Evolutionary conservation across 92 coral and sea anemone genomes (phyloP), one percentile per base, ranked within the genome.

Genomic region (Palythoa grandiflora): DNA sequence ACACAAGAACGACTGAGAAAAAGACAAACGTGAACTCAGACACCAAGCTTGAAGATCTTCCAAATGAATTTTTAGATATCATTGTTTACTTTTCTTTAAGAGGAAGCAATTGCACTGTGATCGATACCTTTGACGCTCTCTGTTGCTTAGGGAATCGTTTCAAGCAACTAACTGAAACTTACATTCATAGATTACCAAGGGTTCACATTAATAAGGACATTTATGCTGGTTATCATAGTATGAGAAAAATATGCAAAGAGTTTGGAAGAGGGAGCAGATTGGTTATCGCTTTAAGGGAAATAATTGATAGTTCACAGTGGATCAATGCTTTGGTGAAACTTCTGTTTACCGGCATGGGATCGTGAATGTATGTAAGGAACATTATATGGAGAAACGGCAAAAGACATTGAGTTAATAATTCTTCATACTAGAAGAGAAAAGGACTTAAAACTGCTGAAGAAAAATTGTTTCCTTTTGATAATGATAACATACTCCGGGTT

Each of bases 281-380:
- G 61, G 54, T 54, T 15, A 16, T 72, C 28, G 88, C 80, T 39
- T 73, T 84, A 53, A 73, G 40, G 39, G 88, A 73, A 70, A 85
- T 73, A 39, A 85, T 85, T 1, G 35, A 85, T 17, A 85, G 88
- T 73, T 68, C 80, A 10, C 79, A 85, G 71, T 85, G 80, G 80
- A 40, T 85, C 35, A 85, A 71, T 54, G 88, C 80, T 73, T 85
- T 73, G 80, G 51, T 85, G 35, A 51, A 73, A 16, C 68, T 85
- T 21, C 71, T 53, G 50, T 84, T 84, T 66, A 72, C 88, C 35
- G 80, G 88, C 80, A 53, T 84, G 72, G 70, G n/a, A n/a, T n/a
- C n/a, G n/a, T n/a, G n/a, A n/a, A 51, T 85, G 79, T 83, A 40
- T 83, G 60, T 85, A 38, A 83, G 35, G 55, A 35, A 75, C 59